Base-by-base conservation (phyloP, 1,140 invertebrate genomes). In the Teleopsis dalmanni region DNA sequence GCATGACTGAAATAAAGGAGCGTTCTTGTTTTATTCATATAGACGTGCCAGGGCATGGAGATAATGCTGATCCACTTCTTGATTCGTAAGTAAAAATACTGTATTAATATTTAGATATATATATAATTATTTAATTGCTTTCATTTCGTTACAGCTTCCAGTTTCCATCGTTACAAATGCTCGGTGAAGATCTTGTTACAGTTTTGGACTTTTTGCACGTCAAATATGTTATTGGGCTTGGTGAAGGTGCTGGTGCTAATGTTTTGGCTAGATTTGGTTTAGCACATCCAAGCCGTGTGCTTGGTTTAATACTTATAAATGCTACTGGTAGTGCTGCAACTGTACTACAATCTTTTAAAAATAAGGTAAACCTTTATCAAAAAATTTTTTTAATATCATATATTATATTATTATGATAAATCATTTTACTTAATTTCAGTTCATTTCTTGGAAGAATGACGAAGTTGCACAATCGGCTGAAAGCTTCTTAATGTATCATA, bases 201-300 rank as follows among this genome's bases (percentile, higher is more conserved):
- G 83, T 92, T 8, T 70, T 92, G 59, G 87, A 92, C 66, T 83
- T 89, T 57, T 73, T 93, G 9, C 86, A 82, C 55, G 78, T 86
- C 5, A 81, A 81, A 50, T 84, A 84, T 65, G 87, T 88, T 1
- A 84, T 94, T 37, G 85, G 87, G 6, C 72, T 94, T 14, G 91
- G 91, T 11, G 91, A 92, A 72, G 91, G 91, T 6, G 90, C 89
- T 5, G 91, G 91, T 2, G 88, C 90, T 19, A 94, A 93, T 72
- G 86, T 91, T 41, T 72, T 92, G 13, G 85, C 87, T 9, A 79
- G 90, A 35, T 93, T 91, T 71, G 90, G 87, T 1, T 72, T 91
- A 51, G 82, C 83, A 13, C 81, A 88, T 71, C 86, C 87, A 0
- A 75, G 81, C 5, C 75, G 88, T 25, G 80, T 82, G 14, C 72